These are phyloP conservation scores for Falco peregrinus DNA, from an alignment of 2,797 vertebrate genomes.

Conservation along the genomic window DNA sequence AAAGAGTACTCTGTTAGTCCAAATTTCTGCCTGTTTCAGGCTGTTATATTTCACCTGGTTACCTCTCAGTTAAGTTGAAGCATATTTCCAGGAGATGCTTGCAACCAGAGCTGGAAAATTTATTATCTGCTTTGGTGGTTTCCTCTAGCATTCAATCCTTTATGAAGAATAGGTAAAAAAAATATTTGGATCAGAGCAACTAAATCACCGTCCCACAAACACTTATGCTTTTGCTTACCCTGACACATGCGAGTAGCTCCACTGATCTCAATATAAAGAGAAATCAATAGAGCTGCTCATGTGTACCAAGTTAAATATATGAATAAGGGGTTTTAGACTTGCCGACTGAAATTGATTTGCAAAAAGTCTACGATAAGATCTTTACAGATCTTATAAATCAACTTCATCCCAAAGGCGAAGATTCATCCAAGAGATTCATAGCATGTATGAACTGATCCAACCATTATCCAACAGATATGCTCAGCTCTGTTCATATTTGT, in stretches of 20 bases:
- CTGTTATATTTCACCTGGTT: not conserved
- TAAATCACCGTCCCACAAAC: slow-evolving; percentile 58
- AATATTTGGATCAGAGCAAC: not conserved
- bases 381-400: not conserved
- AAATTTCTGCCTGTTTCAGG: not conserved
- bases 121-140: not conserved
- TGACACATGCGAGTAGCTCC: slow-evolving; percentile 46
- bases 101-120: not conserved
- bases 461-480: not conserved
- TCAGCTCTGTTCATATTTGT: not conserved
- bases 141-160: not conserved
- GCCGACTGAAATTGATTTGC: not conserved
- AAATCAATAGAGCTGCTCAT: slow-evolving; percentile 50
- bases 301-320: slow-evolving; percentile 40
- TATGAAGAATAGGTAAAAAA: not conserved
- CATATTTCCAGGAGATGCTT: not conserved
- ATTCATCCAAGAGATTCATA: not conserved
- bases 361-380: not conserved
- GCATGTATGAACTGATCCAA: not conserved
- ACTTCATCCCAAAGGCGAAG: not conserved
- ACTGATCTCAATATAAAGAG: slow-evolving; percentile 33
- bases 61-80: not conserved
- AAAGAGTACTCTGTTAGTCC: not conserved
- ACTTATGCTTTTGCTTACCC: slow-evolving; percentile 35
- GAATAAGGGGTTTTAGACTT: not conserved